Evolutionary conservation across 2,888 invertebrate species (phyloP).

Genomic region (Cataglyphis livida): DNA sequence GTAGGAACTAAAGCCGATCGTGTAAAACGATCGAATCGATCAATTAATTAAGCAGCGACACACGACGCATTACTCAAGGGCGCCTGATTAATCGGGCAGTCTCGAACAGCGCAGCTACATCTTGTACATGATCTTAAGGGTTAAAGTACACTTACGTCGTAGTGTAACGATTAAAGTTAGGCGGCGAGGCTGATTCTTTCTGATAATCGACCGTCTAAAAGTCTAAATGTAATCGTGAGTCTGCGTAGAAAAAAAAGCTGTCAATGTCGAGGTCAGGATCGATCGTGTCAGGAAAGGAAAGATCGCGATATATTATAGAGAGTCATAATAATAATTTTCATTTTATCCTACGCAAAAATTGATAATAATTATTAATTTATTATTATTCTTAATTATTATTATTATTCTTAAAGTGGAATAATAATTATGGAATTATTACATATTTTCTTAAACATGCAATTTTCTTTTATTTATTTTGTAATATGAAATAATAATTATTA

Average conservation of each 20-base stretch:
- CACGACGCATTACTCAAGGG: slow-evolving; percentile 61
- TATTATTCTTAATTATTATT: background rate
- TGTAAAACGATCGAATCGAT: slow-evolving; percentile 40
- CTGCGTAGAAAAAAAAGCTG: background rate
- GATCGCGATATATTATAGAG: background rate
- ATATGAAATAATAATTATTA: background rate
- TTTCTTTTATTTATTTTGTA: background rate
- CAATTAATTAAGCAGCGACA: slow-evolving; percentile 68
- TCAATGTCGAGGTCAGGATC: background rate
- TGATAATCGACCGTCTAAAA: slow-evolving; percentile 1
- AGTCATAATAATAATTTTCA: background rate
- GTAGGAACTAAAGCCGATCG: slow-evolving; percentile 15
- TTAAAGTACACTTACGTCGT: slow-evolving; percentile 69
- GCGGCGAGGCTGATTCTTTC: slow-evolving; percentile 36
- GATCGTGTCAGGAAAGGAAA: background rate
- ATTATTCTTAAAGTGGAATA: background rate
- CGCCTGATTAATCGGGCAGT: slow-evolving; percentile 75
- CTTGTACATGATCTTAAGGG: slow-evolving; percentile 80
- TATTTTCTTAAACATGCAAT: background rate
- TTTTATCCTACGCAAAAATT: background rate
- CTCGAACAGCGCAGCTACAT: slow-evolving; percentile 80
- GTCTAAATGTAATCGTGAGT: background rate
- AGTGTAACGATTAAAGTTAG: slow-evolving; percentile 65
- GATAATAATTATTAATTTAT: background rate
- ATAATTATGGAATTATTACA: background rate